Conservation (phyloP, 1,140 invertebrate genomes). For the Drosophila takahashii region DNA sequence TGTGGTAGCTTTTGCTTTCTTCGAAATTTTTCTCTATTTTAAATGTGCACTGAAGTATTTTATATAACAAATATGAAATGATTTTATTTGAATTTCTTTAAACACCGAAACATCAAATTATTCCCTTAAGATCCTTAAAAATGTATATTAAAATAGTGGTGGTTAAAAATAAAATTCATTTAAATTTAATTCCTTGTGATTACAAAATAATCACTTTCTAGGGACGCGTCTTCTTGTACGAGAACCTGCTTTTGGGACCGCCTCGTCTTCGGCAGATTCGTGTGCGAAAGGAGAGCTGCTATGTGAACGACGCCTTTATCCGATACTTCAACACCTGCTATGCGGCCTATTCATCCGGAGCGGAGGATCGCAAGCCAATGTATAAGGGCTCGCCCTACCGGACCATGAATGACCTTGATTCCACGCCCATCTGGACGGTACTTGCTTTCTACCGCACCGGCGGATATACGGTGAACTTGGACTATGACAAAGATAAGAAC, state of each 20-base stretch:
- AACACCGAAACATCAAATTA: too few relatives aligned
- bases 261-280: constrained; percentile 74
- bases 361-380: constrained; percentile 23
- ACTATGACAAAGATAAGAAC: constrained; percentile 40
- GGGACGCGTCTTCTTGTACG: constrained; percentile 60
- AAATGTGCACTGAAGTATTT: too few relatives aligned
- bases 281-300: constrained; percentile 59
- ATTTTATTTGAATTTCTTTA: too few relatives aligned
- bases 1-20: too few relatives aligned
- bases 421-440: constrained; percentile 53
- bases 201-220: not conserved
- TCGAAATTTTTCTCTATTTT: too few relatives aligned
- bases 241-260: constrained; percentile 72
- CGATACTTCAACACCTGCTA: constrained; percentile 76
- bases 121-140: too few relatives aligned
- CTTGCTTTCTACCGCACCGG: constrained; percentile 55
- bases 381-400: constrained; percentile 26
- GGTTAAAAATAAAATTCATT: too few relatives aligned
- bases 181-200: too few relatives aligned
- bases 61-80: too few relatives aligned
- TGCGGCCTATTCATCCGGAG: constrained; percentile 34
- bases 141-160: too few relatives aligned
- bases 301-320: constrained; percentile 71
- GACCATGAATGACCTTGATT: constrained; percentile 39
- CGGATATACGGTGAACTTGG: constrained; percentile 60